Evolutionary conservation across 2,888 invertebrate genomes (phyloP).

Genomic region (Idaea aversata): DNA sequence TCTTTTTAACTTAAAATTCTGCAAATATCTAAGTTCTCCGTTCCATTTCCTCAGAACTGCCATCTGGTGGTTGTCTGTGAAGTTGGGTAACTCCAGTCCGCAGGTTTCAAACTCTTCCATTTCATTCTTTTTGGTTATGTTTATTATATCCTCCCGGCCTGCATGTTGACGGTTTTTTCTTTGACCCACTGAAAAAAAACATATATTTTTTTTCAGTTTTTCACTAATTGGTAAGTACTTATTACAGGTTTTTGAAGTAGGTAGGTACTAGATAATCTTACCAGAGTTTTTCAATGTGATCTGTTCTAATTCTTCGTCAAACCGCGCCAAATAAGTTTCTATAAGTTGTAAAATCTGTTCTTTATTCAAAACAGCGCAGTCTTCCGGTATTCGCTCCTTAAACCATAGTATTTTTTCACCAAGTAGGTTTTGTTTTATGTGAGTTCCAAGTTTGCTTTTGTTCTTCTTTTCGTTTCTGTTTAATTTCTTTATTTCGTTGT

Average conservation of each 20-base stretch:
- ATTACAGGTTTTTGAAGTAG: no score
- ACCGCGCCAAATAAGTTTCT: constrained; percentile 76
- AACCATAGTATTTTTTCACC: constrained; percentile 92
- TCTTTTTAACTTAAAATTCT: constrained; percentile 83
- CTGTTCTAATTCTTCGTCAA: constrained; percentile 89
- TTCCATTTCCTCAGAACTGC: constrained; percentile 83
- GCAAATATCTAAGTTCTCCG: constrained; percentile 83
- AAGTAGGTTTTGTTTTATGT: constrained; percentile 85
- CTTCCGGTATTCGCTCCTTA: constrained; percentile 82
- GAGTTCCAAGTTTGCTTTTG: constrained; percentile 82
- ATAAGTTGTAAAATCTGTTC: constrained; percentile 81
- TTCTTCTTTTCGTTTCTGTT: constrained; percentile 82
- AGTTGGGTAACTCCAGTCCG: constrained; percentile 89
- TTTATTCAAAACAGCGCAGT: constrained; percentile 76
- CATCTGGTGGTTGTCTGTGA: constrained; percentile 81
- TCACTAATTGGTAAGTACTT: no score
- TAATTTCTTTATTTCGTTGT: constrained; percentile 85
- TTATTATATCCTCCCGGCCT: constrained; percentile 88
- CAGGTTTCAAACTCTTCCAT: constrained; percentile 86
- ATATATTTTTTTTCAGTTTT: no score
- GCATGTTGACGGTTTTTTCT: constrained; percentile 89
- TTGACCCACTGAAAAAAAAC: constrained; percentile 77
- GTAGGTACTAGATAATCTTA: not conserved
- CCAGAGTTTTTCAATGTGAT: constrained; percentile 87
- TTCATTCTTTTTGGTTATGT: constrained; percentile 87